Evolutionary conservation across 2,797 vertebrate species (phyloP).

Genomic region (Danio tinwini): DNA sequence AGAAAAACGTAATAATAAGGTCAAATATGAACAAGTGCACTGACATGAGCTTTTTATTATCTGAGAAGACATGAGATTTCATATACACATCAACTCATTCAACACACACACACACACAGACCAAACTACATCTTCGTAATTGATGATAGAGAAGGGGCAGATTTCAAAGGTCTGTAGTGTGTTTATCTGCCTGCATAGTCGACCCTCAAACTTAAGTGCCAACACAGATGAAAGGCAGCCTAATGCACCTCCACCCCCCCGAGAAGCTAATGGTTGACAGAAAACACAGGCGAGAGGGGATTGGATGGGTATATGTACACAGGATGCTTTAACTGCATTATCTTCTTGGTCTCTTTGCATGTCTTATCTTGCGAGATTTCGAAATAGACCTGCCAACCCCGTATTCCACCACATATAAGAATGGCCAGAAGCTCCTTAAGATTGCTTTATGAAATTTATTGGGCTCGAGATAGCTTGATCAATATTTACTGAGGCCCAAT

Average conservation of each 20-base stretch:
- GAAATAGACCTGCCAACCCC: not conserved
- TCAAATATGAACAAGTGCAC: constrained; percentile 10
- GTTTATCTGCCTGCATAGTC: constrained; percentile 67
- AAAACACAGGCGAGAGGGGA: not conserved
- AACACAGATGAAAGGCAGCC: constrained; percentile 70
- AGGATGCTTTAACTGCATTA: constrained; percentile 19
- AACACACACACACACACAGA: constrained; percentile 12
- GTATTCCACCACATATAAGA: constrained; percentile 28
- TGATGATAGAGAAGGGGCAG: constrained; percentile 44
- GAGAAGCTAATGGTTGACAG: constrained; percentile 22
- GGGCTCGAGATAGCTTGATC: constrained; percentile 1
- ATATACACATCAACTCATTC: constrained; percentile 2
- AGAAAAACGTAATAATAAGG: not conserved
- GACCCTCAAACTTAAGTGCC: constrained; percentile 62
- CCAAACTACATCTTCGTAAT: constrained; percentile 46
- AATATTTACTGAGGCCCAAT: constrained; percentile 16
- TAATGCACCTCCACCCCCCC: constrained; percentile 66
- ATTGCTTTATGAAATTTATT: constrained; percentile 28
- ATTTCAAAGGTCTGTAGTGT: constrained; percentile 69
- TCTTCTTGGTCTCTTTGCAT: constrained; percentile 4
- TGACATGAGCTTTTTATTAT: not conserved
- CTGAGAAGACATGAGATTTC: not conserved
- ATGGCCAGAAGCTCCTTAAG: not conserved
- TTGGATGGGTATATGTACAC: not conserved
- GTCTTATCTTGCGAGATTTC: not conserved